phyloP scores from a whole-genome alignment of 2,797 vertebrate genomes.

The Amblyopsis hoosieri region DNA sequence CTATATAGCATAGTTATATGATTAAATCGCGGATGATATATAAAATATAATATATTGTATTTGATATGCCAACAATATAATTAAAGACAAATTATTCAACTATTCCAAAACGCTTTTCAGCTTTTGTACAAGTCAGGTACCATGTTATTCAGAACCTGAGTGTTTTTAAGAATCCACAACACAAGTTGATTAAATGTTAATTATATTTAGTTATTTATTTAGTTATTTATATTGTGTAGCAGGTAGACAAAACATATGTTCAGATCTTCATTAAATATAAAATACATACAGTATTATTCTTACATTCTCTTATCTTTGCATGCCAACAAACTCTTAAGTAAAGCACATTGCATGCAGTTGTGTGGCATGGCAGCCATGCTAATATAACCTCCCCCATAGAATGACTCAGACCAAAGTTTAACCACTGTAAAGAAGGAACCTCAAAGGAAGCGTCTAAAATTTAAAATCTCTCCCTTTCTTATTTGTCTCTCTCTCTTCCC shows the following conservation, averaged over 20 bases:
- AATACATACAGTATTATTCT: background rate
- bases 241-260: background rate
- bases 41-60: too few relatives aligned
- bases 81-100: too few relatives aligned
- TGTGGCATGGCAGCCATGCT: constrained; percentile 30
- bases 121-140: too few relatives aligned
- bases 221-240: too few relatives aligned
- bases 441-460: constrained; percentile 2
- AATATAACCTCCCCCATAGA: constrained; percentile 28
- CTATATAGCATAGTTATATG: too few relatives aligned
- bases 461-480: background rate
- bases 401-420: constrained; percentile 39
- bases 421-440: background rate
- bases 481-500: background rate
- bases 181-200: too few relatives aligned
- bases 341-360: constrained; percentile 20
- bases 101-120: too few relatives aligned
- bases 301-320: background rate
- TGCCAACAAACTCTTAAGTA: background rate
- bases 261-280: background rate
- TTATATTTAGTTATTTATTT: too few relatives aligned
- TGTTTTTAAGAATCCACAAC: too few relatives aligned
- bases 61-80: constrained; percentile 12
- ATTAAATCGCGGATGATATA: too few relatives aligned
- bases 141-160: too few relatives aligned